A percentile compares a stretch with the other conserved stretches of the same genome.
phyloP scores from a whole-genome alignment of 2,888 invertebrate genomes.

The Baronia brevicornis region DNA sequence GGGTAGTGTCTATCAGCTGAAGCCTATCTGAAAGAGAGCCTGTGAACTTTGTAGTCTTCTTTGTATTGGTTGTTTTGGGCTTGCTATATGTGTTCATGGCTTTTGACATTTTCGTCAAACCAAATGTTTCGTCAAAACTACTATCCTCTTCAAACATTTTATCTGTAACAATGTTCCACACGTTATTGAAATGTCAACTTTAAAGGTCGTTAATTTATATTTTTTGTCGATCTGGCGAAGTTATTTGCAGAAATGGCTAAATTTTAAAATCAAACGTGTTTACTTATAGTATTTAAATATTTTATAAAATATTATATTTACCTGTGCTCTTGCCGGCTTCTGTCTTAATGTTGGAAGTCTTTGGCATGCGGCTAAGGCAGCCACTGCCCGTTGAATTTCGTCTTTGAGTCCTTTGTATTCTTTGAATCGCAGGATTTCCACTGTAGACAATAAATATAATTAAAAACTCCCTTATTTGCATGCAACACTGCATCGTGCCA shows the following conservation, averaged over 20 bases:
- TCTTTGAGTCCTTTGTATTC: constrained; percentile 46
- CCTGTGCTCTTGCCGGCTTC: constrained; percentile 37
- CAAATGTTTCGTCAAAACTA: constrained; percentile 35
- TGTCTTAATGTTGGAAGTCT: constrained; percentile 32
- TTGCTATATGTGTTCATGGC: constrained; percentile 56
- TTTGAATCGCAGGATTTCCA: constrained; percentile 54
- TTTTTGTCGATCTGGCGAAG: too few relatives aligned
- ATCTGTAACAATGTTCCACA: constrained; percentile 31
- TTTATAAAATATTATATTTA: constrained; percentile 22
- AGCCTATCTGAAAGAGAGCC: constrained; percentile 57
- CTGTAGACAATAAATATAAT: constrained; percentile 25
- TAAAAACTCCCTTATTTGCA: background rate
- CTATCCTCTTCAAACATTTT: constrained; percentile 40
- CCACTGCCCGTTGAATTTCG: constrained; percentile 43
- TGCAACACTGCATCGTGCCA: background rate
- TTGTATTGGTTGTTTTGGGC: constrained; percentile 25
- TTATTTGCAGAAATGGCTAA: too few relatives aligned
- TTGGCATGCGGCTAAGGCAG: constrained; percentile 48
- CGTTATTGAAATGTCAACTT: too few relatives aligned
- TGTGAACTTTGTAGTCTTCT: constrained; percentile 40
- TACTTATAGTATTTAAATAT: too few relatives aligned
- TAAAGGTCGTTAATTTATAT: too few relatives aligned
- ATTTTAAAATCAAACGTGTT: too few relatives aligned
- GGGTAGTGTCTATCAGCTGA: constrained; percentile 59
- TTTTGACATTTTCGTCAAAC: constrained; percentile 52